These are phyloP conservation scores for Lanius collurio DNA, from an alignment of 2,113 vertebrate genomes.

Conservation along the genomic window DNA sequence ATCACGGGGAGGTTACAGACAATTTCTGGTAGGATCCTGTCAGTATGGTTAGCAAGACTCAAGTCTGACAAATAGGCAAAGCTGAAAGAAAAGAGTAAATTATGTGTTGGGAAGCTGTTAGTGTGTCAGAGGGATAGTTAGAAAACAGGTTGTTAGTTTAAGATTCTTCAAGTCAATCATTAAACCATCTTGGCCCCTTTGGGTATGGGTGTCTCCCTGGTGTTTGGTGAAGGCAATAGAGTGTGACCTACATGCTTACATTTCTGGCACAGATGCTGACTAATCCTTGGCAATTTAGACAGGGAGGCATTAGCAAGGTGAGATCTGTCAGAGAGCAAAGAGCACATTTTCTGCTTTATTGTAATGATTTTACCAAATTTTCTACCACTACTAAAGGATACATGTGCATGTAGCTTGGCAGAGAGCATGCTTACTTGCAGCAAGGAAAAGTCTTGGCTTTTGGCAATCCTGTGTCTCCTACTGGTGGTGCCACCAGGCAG, in stretches of 20 bases:
- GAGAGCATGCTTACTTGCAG: background rate
- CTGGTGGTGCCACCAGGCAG: background rate
- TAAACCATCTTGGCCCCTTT: background rate
- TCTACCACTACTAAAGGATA: background rate
- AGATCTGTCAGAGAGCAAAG: background rate
- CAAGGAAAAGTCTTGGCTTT: background rate
- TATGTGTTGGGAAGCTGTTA: background rate
- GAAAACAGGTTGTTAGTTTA: background rate
- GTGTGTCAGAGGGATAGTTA: background rate
- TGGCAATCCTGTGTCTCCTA: background rate
- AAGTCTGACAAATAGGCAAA: too few relatives aligned
- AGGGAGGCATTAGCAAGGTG: background rate
- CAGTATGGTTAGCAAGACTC: background rate
- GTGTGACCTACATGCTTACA: accelerated
- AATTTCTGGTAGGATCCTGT: background rate
- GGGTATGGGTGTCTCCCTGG: background rate
- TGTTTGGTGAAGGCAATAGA: background rate
- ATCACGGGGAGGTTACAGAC: accelerated
- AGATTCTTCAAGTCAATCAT: background rate
- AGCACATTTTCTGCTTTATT: background rate
- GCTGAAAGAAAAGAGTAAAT: background rate
- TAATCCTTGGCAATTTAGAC: background rate
- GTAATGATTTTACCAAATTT: background rate
- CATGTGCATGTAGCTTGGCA: accelerated
- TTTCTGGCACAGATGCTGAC: background rate